Evolutionary conservation across 1,140 invertebrate species (phyloP).

Genomic region (Drosophila mayri): DNA sequence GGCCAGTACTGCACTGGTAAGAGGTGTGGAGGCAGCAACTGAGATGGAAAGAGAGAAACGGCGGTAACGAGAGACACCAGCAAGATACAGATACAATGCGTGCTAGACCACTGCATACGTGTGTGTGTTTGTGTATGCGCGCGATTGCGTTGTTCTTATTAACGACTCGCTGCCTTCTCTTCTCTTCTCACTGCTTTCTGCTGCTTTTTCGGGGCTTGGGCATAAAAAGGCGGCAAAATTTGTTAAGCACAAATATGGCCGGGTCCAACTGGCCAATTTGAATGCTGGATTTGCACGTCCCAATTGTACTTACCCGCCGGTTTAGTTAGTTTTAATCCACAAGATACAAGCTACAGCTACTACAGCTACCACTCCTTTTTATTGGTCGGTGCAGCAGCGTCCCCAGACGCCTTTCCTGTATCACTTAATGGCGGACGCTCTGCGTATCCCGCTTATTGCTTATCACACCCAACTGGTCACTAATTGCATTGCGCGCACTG

Average conservation of each 20-base stretch:
- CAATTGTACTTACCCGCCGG: conserved; percentile 33
- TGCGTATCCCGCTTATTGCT: conserved; percentile 4
- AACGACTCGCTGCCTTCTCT: conserved; percentile 56
- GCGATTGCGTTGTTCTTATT: conserved; percentile 75
- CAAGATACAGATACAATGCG: conserved; percentile 53
- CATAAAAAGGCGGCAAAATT: conserved; percentile 76
- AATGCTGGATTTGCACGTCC: background rate
- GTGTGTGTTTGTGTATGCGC: conserved; percentile 29
- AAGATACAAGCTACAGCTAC: conserved; percentile 12
- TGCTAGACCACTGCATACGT: conserved; percentile 18
- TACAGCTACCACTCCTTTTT: conserved; percentile 50
- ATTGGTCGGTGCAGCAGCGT: conserved; percentile 38
- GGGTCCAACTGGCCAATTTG: conserved; percentile 29
- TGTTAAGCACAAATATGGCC: conserved; percentile 51
- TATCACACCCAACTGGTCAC: conserved; percentile 16
- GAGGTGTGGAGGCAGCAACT: conserved; percentile 40
- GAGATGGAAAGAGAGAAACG: conserved; percentile 26
- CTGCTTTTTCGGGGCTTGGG: conserved; percentile 57
- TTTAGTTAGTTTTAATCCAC: conserved; percentile 24
- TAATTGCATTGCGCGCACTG: conserved; percentile 29
- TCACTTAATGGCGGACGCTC: conserved; percentile 18
- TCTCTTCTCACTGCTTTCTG: conserved; percentile 9
- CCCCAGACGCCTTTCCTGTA: conserved; percentile 29
- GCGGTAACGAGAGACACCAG: conserved; percentile 34
- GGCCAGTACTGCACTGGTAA: conserved; percentile 4